Evolutionary conservation across 2,797 vertebrate genomes (phyloP), one percentile per base, ranked within the genome.

Genomic region (Hirundo rustica): DNA sequence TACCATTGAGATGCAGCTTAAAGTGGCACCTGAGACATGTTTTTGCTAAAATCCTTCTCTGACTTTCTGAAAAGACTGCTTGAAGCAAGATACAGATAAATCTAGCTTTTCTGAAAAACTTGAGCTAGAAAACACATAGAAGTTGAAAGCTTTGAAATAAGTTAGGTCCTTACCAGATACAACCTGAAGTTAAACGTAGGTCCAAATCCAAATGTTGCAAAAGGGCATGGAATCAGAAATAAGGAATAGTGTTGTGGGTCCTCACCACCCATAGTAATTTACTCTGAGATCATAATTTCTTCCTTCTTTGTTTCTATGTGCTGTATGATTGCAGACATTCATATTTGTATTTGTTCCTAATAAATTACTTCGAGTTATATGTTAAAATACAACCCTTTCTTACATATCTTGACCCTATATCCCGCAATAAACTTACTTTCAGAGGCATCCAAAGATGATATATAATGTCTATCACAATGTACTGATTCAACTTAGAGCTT

Each of bases 401-500:
- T 36, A 82, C 61, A 30, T 13, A 18, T 67, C 88, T 88, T 96
- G 57, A 73, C 23, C 26, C 65, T 48, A 25, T 82, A 81, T 47
- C 27, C 7, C 30, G 14, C 55, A 44, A 47, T 60, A 29, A 40
- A 91, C 22, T 74, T 50, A 78, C 13, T 77, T n/a, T 47, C 7
- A 79, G 61, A 86, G n/a, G 45, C 53, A 91, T 58, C 72, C 68
- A 88, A 85, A 54, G 17, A 47, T 83, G 19, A 50, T 45, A 36
- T 57, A 81, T 30, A 45, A 74, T 80, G 36, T 22, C 54, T 66
- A 45, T 85, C 30, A 45, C 18, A 77, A 83, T 6, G 40, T 23
- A 73, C 57, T 48, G 53, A 60, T 93, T 79, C 88, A 91, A 67
- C 94, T 85, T 92, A 92, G 92, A 96, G 68, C 48, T 85, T 75